These are phyloP conservation scores for Catharus minimus DNA, from an alignment of 2,113 vertebrate species.

Conservation along the genomic window DNA sequence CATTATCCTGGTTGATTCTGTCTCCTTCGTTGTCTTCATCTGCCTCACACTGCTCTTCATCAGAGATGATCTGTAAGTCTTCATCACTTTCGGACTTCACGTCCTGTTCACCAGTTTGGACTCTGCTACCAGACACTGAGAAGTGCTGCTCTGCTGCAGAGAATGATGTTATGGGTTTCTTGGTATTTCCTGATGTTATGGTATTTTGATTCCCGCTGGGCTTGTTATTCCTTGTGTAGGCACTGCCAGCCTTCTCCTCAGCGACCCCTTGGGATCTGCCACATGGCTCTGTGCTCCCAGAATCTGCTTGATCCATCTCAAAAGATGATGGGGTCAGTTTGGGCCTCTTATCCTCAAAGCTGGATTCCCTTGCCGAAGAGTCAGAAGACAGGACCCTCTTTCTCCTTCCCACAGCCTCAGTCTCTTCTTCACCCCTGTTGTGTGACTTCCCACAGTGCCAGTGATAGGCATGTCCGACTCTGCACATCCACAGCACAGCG, in stretches of 20 bases:
- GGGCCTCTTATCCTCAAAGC: neutral
- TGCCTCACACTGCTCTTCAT: neutral
- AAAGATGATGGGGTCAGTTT: neutral
- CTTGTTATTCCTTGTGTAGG: neutral
- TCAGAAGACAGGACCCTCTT: neutral
- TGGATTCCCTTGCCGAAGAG: neutral
- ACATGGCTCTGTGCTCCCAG: neutral
- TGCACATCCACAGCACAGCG: slow-evolving; percentile 29
- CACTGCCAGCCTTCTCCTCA: neutral
- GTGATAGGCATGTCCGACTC: slow-evolving; percentile 6
- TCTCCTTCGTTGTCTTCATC: neutral
- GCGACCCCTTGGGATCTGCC: neutral
- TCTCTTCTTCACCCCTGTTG: neutral
- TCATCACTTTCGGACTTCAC: fast-evolving
- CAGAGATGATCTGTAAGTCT: neutral
- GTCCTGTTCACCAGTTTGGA: neutral
- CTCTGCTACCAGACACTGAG: fast-evolving
- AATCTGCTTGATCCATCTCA: neutral
- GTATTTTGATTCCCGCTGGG: neutral
- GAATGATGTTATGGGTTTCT: neutral
- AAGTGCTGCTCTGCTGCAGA: neutral
- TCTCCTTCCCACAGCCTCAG: neutral
- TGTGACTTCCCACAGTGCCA: neutral
- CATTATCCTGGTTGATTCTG: neutral
- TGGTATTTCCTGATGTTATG: too few species aligned